Base-by-base conservation (phyloP, 2,888 invertebrate genomes). In the Ephialtes manifestator region DNA sequence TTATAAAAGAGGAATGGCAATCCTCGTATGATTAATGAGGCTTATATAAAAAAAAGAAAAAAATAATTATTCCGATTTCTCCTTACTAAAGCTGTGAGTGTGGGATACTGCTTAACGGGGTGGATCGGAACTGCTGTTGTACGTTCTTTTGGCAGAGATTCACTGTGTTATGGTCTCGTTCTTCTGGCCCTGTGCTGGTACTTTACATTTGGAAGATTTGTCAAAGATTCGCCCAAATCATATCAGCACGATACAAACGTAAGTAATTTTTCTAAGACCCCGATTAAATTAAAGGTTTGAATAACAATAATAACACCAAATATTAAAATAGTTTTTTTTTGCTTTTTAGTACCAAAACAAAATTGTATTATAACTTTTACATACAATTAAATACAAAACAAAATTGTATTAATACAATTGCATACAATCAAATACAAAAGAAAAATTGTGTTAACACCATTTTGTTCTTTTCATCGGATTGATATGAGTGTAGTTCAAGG, bases 91-190 rank as follows among this genome's bases (percentile, higher is more conserved):
- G 95, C 95, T 89, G 95, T 95, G 11, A 95, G 95, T 89, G 93
- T 95, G 68, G 95, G 95, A 24, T 95, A 95, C 88, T 95, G 95
- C 39, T 91, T 95, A 39, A 95, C 95, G 18, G 95, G 95, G 2
- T 94, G 95, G 90, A 88, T 95, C 53, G 95, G 95, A 8, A 95
- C 95, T 1, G 93, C 95, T 0, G 91, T 95, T 8, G 95, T 95
- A 4, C 93, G 95, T 81, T 93, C 94, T 65, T 92, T 95, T 28
- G 95, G 95, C 2, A 91, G 95, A 80, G 95, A 95, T 90, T 95
- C 95, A 83, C 91, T 95, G 13, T 95, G 95, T 88, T 95, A 95
- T 87, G 92, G 94, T 60, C 95, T 95, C 68, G 94, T 95, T 63
- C 87, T 94, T 28, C 88, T 94, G 10, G 94, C 95, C 0, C 91